Conservation (phyloP, 2,113 vertebrate genomes). For the Amia ocellicauda region DNA sequence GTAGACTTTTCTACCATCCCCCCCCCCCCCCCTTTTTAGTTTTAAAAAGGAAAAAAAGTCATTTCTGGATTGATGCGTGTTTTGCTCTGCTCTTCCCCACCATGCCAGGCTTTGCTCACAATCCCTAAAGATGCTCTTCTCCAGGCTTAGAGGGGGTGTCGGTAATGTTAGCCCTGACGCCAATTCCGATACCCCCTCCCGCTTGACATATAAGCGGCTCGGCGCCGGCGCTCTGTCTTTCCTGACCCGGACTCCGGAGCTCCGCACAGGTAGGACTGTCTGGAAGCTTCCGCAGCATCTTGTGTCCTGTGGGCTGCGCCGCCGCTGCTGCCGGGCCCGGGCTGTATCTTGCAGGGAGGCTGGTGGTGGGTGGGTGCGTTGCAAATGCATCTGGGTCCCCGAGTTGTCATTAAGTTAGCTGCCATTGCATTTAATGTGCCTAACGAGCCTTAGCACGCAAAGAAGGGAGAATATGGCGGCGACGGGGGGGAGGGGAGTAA, state of each 20-base stretch:
- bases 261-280: slow-evolving; percentile 25
- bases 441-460: not conserved
- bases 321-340: too few species aligned
- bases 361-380: too few species aligned
- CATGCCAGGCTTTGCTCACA: not conserved
- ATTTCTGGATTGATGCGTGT: too few species aligned
- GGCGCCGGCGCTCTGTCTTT: slow-evolving; percentile 12
- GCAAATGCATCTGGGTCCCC: too few species aligned
- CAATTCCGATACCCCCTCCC: slow-evolving; percentile 26
- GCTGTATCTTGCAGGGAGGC: too few species aligned
- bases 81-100: too few species aligned
- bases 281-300: not conserved
- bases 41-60: too few species aligned
- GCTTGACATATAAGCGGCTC: slow-evolving; percentile 29
- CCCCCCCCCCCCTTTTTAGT: too few species aligned
- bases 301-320: not conserved
- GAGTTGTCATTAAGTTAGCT: too few species aligned
- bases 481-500: not conserved
- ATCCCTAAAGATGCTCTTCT: slow-evolving; percentile 3
- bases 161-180: slow-evolving; percentile 19
- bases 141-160: slow-evolving; percentile 17
- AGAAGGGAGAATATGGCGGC: not conserved
- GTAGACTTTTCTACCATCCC: not conserved
- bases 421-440: too few species aligned
- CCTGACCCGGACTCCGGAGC: slow-evolving; percentile 6